Percentiles rank a stretch among this genome's conserved stretches.
phyloP scores from a whole-genome alignment of 2,888 invertebrate species.

The Drosophila prolongata region DNA sequence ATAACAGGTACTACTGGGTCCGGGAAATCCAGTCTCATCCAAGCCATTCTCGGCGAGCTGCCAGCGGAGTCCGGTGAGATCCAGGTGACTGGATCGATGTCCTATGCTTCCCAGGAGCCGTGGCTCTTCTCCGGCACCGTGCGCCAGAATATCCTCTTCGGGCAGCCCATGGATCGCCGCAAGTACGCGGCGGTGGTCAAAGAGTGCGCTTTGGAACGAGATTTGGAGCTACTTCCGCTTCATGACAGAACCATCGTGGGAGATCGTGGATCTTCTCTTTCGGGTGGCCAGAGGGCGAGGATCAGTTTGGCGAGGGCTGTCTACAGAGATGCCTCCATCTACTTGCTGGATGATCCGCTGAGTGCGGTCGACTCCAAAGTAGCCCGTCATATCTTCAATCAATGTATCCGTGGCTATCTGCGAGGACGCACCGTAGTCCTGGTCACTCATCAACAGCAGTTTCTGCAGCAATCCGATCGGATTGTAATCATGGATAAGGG shows the following conservation, averaged over 20 bases:
- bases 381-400: slow-evolving; percentile 93
- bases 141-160: slow-evolving; percentile 87
- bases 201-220: slow-evolving; percentile 85
- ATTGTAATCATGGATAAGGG: slow-evolving; percentile 84
- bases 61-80: slow-evolving; percentile 85
- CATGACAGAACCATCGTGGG: slow-evolving; percentile 89
- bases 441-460: slow-evolving; percentile 94
- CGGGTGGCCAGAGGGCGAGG: slow-evolving; percentile 94
- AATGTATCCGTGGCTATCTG: slow-evolving; percentile 85
- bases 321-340: slow-evolving; percentile 93
- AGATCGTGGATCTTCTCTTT: slow-evolving; percentile 93
- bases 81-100: slow-evolving; percentile 87
- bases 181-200: slow-evolving; percentile 86
- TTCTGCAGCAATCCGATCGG: slow-evolving; percentile 88
- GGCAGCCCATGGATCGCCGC: slow-evolving; percentile 86
- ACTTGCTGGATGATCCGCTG: slow-evolving; percentile 95
- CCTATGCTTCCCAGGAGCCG: slow-evolving; percentile 93
- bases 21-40: slow-evolving; percentile 87
- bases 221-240: slow-evolving; percentile 86
- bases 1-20: slow-evolving; percentile 90
- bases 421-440: slow-evolving; percentile 89
- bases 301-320: slow-evolving; percentile 95
- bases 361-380: slow-evolving; percentile 97
- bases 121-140: slow-evolving; percentile 92
- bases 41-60: slow-evolving; percentile 86